Evolutionary conservation across 2,888 invertebrate genomes (phyloP).

Genomic region (Tenthredo notha): DNA sequence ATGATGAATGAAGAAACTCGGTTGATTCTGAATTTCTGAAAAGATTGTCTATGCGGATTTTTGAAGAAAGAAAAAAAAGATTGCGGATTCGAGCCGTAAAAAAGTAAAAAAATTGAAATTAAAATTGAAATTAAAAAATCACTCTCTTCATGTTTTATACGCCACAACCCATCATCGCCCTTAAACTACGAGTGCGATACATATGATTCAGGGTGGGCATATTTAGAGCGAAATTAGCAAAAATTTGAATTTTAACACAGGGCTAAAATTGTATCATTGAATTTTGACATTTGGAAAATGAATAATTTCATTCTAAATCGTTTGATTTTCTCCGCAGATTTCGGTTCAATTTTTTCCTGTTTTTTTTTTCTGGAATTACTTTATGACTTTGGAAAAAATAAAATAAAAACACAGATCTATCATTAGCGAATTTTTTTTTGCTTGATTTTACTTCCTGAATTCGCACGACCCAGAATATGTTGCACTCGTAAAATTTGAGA

Average conservation of each 20-base stretch:
- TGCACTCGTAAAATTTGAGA: neutral
- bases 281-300: neutral
- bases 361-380: neutral
- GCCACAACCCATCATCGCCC: too few species aligned
- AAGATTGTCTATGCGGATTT: too few species aligned
- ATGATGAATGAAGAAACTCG: too few species aligned
- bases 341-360: neutral
- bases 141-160: too few species aligned
- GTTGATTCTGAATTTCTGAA: too few species aligned
- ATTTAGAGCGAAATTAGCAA: neutral
- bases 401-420: too few species aligned
- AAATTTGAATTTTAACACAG: neutral
- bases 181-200: neutral
- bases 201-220: neutral
- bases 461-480: neutral
- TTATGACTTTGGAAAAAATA: too few species aligned
- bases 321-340: neutral
- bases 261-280: neutral
- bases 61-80: too few species aligned
- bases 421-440: neutral
- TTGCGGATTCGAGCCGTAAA: too few species aligned
- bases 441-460: neutral
- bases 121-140: too few species aligned
- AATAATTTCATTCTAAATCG: neutral
- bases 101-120: too few species aligned